Evolutionary conservation across 1,140 invertebrate species (phyloP).

Genomic region (Drosophila sp.): DNA sequence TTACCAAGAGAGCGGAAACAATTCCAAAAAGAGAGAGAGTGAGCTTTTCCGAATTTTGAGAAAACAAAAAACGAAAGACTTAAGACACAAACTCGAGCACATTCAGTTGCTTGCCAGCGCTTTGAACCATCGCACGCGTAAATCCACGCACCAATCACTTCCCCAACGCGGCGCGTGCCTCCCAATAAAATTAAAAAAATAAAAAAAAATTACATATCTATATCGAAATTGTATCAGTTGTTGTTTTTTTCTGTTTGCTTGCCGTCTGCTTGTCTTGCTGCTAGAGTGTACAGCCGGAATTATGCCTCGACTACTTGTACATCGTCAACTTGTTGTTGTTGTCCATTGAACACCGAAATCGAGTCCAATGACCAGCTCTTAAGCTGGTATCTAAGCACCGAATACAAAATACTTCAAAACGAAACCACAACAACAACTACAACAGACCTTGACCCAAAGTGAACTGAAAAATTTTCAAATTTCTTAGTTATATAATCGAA

Average conservation of each 20-base stretch:
- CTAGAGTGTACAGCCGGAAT: constrained; percentile 53
- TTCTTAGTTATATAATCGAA: constrained; percentile 32
- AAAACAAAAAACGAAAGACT: constrained; percentile 63
- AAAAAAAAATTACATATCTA: constrained; percentile 18
- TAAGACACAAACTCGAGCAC: constrained; percentile 51
- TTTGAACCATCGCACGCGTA: constrained; percentile 56
- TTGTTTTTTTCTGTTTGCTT: constrained; percentile 24
- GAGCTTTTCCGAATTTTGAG: constrained; percentile 40
- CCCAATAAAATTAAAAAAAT: constrained; percentile 43
- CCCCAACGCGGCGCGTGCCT: constrained; percentile 40
- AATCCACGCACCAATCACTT: constrained; percentile 20
- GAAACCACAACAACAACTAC: constrained; percentile 10
- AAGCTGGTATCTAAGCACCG: constrained; percentile 32
- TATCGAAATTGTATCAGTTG: constrained; percentile 52
- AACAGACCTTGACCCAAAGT: constrained; percentile 49
- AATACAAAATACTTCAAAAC: constrained; percentile 19
- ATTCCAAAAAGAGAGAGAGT: constrained; percentile 7
- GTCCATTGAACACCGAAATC: constrained; percentile 62
- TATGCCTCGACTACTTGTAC: constrained; percentile 60
- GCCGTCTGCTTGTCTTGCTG: neutral
- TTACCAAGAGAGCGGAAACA: neutral
- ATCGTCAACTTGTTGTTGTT: constrained; percentile 28
- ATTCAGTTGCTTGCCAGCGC: constrained; percentile 58
- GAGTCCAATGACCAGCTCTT: constrained; percentile 74
- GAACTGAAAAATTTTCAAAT: constrained; percentile 19